Base-by-base conservation (phyloP, 1,140 invertebrate species). In the Atopsyche davidsoni region DNA sequence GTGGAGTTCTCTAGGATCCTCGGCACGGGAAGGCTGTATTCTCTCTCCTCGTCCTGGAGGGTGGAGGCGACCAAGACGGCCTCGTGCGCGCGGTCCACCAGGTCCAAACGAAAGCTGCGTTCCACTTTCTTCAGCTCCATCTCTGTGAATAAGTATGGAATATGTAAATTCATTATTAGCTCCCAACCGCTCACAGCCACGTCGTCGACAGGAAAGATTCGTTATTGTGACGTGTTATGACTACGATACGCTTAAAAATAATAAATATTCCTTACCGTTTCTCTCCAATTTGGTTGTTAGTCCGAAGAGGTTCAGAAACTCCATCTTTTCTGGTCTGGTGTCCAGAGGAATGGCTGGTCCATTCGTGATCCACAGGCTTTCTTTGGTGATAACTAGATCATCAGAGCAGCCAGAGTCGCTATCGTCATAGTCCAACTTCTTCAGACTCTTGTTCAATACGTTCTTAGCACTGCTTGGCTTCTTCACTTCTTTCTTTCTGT, bases 331-430 rank as follows among this genome's bases (percentile, higher is more conserved):
- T 25, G 36, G 38, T 4, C 51, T 53, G 2, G 43, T 47, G n/a
- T 54, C 46, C 21, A 54, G 17, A 2, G 47, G 47, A 1, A 53
- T 11, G 24, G 54, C 35, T 44, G 41, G 42, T 43, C 59, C 54
- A 7, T 34, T 34, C n/a, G 47, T 62, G 22, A 41, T n/a, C n/a
- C 38, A 14, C 7, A 58, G 58, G 25, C 60, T 68, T 34, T 66
- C 58, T 13, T 65, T 58, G 21, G 70, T 65, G 22, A 72, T 66
- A 28, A 64, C 62, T 6, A 67, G 65, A 9, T 67, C 65, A 55
- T 70, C 69, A 10, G 59, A 67, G 9, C 65, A 70, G 31, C 70
- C 69, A 49, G 64, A 65, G n/a, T 70, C 70, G 43, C 60, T 68
- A 0, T 65, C 66, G 28, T 58, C 61, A 36, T 46, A 60, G 3